A percentile compares a stretch with the other conserved stretches of the same genome.
Evolutionary conservation across 37 sponge, comb jelly and placozoan species (phyloP).

Genomic region (Haliclona indistincta): DNA sequence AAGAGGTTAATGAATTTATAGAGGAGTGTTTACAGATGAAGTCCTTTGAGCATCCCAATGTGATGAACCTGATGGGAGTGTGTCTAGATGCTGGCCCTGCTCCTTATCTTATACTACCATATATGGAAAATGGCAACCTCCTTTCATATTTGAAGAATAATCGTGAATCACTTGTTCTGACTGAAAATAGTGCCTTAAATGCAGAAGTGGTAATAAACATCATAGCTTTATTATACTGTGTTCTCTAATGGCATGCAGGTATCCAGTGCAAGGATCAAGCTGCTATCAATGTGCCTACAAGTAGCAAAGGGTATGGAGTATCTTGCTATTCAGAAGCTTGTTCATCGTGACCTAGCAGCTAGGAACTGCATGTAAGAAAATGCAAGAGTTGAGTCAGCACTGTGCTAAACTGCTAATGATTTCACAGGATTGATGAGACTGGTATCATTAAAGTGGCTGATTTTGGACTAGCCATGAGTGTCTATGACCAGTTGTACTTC

Average conservation of each 20-base stretch:
- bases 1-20: constrained; percentile 15
- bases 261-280: constrained; percentile 14
- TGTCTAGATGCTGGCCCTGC: constrained; percentile 15
- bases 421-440: too few species aligned
- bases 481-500: too few species aligned
- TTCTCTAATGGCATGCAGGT: too few species aligned
- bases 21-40: constrained; percentile 37
- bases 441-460: too few species aligned
- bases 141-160: constrained; percentile 41
- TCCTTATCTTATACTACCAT: constrained; percentile 34
- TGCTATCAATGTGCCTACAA: constrained; percentile 25
- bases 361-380: constrained; percentile 35
- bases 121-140: constrained; percentile 49
- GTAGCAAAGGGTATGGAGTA: constrained; percentile 35
- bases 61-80: constrained; percentile 48
- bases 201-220: not conserved
- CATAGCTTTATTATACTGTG: too few species aligned
- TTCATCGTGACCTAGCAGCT: constrained; percentile 41
- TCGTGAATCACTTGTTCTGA: not conserved
- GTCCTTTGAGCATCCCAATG: constrained; percentile 32
- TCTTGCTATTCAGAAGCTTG: constrained; percentile 18
- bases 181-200: constrained; percentile 12
- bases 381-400: too few species aligned
- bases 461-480: too few species aligned
- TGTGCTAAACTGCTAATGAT: too few species aligned